A percentile compares a stretch with the other conserved stretches of the same genome.
phyloP scores from a whole-genome alignment of 2,113 vertebrate species.

The Kryptolebias marmoratus region DNA sequence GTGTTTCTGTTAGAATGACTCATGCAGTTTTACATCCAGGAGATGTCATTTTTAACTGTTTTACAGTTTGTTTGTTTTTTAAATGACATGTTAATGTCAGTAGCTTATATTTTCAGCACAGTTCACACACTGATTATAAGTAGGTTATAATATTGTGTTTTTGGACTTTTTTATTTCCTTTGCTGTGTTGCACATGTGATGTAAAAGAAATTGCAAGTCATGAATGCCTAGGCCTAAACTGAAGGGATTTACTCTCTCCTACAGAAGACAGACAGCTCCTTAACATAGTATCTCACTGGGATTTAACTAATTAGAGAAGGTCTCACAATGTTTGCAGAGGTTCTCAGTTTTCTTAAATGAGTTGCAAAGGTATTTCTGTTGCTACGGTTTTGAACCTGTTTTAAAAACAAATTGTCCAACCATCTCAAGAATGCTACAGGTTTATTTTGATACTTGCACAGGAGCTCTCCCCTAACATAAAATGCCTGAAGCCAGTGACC shows the following conservation, averaged over 20 bases:
- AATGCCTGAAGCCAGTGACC: too few relatives aligned
- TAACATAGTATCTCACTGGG: too few relatives aligned
- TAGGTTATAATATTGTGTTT: neutral
- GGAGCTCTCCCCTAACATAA: too few relatives aligned
- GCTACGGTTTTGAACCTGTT: too few relatives aligned
- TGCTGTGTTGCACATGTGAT: neutral
- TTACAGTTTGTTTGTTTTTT: neutral
- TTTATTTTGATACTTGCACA: too few relatives aligned
- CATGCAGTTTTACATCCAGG: slow-evolving; percentile 19
- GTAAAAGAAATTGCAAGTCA: neutral
- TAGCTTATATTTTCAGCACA: neutral
- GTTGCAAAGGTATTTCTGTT: too few relatives aligned
- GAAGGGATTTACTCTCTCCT: neutral
- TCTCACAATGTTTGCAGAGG: too few relatives aligned
- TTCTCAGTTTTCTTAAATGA: too few relatives aligned
- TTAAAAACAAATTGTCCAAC: too few relatives aligned
- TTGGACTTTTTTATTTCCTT: neutral
- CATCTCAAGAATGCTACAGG: too few relatives aligned
- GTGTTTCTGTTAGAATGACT: slow-evolving; percentile 35
- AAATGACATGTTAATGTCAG: slow-evolving; percentile 13
- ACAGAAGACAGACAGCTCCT: neutral
- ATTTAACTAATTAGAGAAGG: too few relatives aligned
- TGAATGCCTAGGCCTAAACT: neutral
- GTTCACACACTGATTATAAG: neutral
- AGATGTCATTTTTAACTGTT: slow-evolving; percentile 9